These are phyloP conservation scores for Hippoglossus stenolepis DNA, from an alignment of 2,113 vertebrate genomes.

Conservation along the genomic window DNA sequence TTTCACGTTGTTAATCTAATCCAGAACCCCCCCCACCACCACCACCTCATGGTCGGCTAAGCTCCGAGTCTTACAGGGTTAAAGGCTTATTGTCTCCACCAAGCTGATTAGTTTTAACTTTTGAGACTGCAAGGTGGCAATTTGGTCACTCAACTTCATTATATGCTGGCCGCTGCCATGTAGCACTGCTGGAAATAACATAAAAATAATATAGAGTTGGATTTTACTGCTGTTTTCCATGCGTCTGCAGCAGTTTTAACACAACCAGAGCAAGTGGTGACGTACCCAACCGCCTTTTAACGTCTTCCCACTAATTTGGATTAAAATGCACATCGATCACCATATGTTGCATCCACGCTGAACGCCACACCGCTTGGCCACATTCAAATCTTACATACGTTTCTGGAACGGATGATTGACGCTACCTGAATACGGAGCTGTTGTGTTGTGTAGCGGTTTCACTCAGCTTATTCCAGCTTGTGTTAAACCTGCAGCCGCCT, in stretches of 20 bases:
- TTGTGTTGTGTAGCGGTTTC: neutral
- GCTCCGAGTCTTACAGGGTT: conserved; percentile 67
- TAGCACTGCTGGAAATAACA: neutral
- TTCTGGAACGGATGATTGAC: neutral
- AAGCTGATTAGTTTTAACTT: conserved; percentile 76
- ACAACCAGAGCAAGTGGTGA: neutral
- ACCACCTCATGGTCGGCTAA: conserved; percentile 44
- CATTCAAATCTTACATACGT: neutral
- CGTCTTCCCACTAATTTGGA: neutral
- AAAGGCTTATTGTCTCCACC: conserved; percentile 68
- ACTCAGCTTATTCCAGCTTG: conserved; percentile 11
- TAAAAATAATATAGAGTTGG: neutral
- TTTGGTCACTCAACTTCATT: neutral
- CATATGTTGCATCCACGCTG: neutral
- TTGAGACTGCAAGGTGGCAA: conserved; percentile 48
- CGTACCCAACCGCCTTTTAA: neutral
- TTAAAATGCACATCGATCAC: neutral
- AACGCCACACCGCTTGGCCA: neutral
- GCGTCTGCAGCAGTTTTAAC: neutral
- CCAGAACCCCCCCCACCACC: conserved; percentile 1
- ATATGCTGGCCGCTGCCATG: neutral
- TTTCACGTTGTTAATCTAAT: conserved; percentile 37
- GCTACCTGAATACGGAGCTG: conserved; percentile 2
- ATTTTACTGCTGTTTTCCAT: neutral
- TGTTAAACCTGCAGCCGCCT: conserved; percentile 26